Evolutionary conservation across 2,113 vertebrate species (phyloP), one percentile per base, ranked within the genome.

Genomic region (Cephalophus harveyi): DNA sequence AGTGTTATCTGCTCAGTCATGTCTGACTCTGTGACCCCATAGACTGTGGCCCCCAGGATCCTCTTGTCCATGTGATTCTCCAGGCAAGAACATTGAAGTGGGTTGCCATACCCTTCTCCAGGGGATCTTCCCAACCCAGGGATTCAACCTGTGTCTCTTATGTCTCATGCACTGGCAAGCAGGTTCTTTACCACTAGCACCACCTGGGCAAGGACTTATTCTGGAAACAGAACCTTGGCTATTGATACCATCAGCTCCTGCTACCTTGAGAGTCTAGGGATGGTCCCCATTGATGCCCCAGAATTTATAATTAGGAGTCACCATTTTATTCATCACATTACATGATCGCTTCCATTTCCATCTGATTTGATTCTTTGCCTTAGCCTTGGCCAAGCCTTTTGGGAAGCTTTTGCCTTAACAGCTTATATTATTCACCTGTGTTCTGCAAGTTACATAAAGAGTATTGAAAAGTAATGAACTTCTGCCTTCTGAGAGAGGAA

Each of bases 391-490:
- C 78, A 82, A 85, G 59, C 5, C 43, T 54, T 95, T 88, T 43
- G 36, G 55, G 74, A 95, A 82, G 23, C 52, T 87, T 97, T 59
- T 87, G 19, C 40, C 90, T 95, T 79, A 96, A 79, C 40, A 81
- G 89, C 30, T 84, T 84, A 36, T 60, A 14, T 86, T 94, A 36
- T 64, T 94, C 50, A 48, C 62, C 85, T 96, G 79, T 79, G 64
- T 95, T 89, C 82, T 71, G 81, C 74, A 52, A 57, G 78, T 96
- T 92, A 93, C 79, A 33, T 92, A 96, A 93, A 96, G 87, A 64
- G 54, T 96, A 92, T 40, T 89, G 76, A 86, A 95, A 95, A 81
- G 48, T 36, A 93, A 93, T 86, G 87, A 96, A 96, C 67, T 88
- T 91, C 89, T 88, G 82, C 81, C 36, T 94, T 59, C 74, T 46